Percentiles rank a stretch among this genome's conserved stretches.
phyloP scores from a whole-genome alignment of 2,797 vertebrate species.

The Dicrostonyx torquatus region DNA sequence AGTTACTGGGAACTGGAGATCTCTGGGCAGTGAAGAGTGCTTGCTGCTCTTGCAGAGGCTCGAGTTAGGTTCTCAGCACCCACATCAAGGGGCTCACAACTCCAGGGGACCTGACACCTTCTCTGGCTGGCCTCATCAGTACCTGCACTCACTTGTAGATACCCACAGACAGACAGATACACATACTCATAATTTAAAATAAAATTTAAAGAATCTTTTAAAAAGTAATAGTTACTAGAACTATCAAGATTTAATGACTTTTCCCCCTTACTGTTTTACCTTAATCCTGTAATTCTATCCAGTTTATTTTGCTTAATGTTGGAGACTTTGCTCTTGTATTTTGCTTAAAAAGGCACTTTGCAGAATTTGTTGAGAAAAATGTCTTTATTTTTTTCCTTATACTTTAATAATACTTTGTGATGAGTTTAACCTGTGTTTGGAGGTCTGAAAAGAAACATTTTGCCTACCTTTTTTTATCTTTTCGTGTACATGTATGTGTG shows the following conservation, averaged over 20 bases:
- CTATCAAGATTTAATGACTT: not conserved
- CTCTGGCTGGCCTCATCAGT: not conserved
- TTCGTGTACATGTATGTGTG: not conserved
- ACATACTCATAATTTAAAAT: not conserved
- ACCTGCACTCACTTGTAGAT: not conserved
- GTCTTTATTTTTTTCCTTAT: not conserved
- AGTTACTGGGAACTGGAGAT: not conserved
- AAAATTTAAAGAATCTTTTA: not conserved
- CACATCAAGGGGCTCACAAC: not conserved
- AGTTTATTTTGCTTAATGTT: constrained; percentile 51
- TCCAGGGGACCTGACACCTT: too few species aligned
- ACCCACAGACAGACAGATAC: not conserved
- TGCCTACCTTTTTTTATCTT: not conserved
- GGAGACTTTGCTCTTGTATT: not conserved
- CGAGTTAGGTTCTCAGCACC: not conserved
- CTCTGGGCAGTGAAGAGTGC: too few species aligned
- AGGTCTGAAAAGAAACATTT: constrained; percentile 18
- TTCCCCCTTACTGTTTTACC: not conserved
- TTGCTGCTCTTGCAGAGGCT: not conserved
- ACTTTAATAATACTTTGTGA: constrained; percentile 5
- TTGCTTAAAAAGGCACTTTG: not conserved
- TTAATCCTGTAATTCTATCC: not conserved
- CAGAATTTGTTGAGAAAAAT: constrained; percentile 35
- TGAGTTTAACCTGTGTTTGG: not conserved
- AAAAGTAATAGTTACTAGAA: not conserved